Conservation (phyloP, 2,113 vertebrate genomes). For the Progne subis region DNA sequence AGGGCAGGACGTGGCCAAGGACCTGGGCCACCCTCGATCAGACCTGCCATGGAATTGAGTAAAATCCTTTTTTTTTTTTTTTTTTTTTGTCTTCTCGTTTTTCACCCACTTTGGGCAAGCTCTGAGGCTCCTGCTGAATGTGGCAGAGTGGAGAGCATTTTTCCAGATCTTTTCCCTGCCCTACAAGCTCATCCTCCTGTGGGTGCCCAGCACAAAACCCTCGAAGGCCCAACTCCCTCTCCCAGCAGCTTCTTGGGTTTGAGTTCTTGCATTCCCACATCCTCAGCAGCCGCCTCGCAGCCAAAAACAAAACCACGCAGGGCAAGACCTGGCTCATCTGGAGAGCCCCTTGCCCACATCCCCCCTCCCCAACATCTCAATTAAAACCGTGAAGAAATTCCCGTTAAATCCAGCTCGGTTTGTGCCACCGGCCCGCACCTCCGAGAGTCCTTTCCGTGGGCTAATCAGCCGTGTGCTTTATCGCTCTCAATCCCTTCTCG, state of each 20-base stretch:
- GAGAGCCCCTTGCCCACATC: not conserved
- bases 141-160: not conserved
- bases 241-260: not conserved
- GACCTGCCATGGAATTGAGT: accelerated
- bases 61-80: not conserved
- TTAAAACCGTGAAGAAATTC: not conserved
- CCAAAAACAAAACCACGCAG: not conserved
- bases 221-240: not conserved
- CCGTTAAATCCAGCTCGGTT: not conserved
- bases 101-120: accelerated
- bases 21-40: not conserved
- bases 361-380: not conserved
- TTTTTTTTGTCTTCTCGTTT: not conserved
- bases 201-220: not conserved
- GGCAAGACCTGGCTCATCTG: not conserved
- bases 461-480: not conserved
- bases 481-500: not conserved
- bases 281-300: not conserved
- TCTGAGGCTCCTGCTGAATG: not conserved
- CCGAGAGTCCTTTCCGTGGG: not conserved
- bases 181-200: accelerated
- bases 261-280: accelerated
- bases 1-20: accelerated
- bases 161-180: not conserved
- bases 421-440: not conserved